A percentile compares a stretch with the other conserved stretches of the same genome.
Conservation (phyloP, 2,113 vertebrate genomes). For the Saccopteryx leptura region DNA sequence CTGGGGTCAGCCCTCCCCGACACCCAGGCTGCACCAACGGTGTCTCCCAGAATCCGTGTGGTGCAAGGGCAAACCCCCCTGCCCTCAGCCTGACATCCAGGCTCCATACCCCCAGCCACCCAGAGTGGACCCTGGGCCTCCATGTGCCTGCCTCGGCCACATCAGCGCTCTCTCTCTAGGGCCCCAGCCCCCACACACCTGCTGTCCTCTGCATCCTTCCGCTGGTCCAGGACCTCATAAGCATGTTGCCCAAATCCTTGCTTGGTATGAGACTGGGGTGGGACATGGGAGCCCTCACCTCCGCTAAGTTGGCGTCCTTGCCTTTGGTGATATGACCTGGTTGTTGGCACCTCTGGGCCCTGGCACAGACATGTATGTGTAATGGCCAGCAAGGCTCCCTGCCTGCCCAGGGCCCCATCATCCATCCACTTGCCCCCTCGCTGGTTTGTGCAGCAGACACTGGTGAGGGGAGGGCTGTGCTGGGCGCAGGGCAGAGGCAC, state of each 20-base stretch:
- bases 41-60: fast-evolving
- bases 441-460: fast-evolving
- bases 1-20: not conserved
- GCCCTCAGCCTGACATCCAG: not conserved
- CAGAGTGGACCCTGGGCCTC: not conserved
- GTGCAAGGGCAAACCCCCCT: not conserved
- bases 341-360: not conserved
- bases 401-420: fast-evolving
- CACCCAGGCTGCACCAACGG: not conserved
- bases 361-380: not conserved
- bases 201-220: not conserved
- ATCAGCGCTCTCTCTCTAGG: not conserved
- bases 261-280: not conserved
- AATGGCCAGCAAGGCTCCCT: no score
- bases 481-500: no score
- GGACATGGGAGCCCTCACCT: not conserved
- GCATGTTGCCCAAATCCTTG: not conserved
- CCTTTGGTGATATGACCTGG: not conserved
- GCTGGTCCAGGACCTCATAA: not conserved
- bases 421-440: fast-evolving
- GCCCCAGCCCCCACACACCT: not conserved
- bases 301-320: not conserved
- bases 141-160: fast-evolving
- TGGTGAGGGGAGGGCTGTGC: not conserved
- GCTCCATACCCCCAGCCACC: no score